These are phyloP conservation scores for Coelogynopora nodosa DNA, from an alignment of 2,888 invertebrate species.

Conservation along the genomic window DNA sequence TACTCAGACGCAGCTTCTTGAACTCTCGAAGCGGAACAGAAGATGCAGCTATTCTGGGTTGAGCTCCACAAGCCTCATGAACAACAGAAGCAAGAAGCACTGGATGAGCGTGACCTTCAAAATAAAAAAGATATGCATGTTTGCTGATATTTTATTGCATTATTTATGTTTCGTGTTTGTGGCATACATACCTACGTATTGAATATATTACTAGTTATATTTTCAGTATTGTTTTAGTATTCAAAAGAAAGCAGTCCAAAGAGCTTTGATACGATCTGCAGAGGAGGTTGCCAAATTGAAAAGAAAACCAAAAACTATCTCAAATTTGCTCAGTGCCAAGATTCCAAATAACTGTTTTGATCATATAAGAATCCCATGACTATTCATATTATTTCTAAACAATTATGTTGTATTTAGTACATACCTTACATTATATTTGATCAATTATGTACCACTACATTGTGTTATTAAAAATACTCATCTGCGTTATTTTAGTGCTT, in stretches of 20 bases:
- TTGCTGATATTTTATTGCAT: background rate
- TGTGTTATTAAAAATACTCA: background rate
- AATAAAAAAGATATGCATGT: background rate
- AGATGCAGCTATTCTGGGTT: background rate
- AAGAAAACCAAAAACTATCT: background rate
- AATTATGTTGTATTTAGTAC: background rate
- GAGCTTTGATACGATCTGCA: background rate
- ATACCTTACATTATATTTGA: background rate
- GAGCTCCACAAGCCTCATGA: conserved; percentile 4
- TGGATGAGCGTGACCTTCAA: conserved; percentile 3
- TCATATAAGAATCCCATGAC: no score
- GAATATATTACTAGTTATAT: background rate
- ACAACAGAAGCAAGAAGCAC: background rate
- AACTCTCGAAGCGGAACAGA: conserved; percentile 9
- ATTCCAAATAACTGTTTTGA: background rate
- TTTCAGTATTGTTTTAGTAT: background rate
- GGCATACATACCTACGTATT: background rate
- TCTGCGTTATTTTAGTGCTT: background rate
- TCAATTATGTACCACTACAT: background rate
- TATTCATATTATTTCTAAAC: background rate
- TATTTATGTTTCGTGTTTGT: background rate
- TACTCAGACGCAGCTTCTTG: background rate
- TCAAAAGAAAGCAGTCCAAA: background rate
- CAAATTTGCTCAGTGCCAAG: background rate
- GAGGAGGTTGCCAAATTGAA: background rate